Base-by-base conservation (phyloP, 2,797 vertebrate species). In the Lutjanus campechanus region DNA sequence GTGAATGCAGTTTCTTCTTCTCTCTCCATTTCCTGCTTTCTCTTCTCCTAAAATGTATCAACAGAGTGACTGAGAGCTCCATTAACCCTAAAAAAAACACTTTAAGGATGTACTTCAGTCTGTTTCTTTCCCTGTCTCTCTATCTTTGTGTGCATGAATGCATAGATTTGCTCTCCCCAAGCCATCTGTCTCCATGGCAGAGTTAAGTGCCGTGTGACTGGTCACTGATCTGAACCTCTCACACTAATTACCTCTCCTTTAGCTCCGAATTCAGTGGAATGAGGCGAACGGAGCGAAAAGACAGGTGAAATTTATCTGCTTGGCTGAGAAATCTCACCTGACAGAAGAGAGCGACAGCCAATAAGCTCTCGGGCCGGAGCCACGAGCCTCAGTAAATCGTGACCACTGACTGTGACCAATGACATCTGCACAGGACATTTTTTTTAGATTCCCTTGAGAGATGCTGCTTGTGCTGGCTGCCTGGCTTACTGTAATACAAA, bases 141-240 rank as follows among this genome's bases (percentile, higher is more conserved):
- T 17, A 12, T 49, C 10, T 4, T 40, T 63, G 46, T 66, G 50
- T 54, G 6, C 46, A 10, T 36, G n/a, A 46, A 66, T 36, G 29
- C 66, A 60, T 65, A 62, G 72, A 74, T 73, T 65, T 25, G 44
- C 40, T 53, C 70, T 67, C 40, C 51, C 29, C 25, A 8, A 36
- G 58, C 73, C 53, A 76, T 83, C 79, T 56, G 69, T 85, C 75
- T 91, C 63, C 11, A 22, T 78, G 64, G 64, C 25, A 51, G 56
- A 71, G 43, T 29, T 69, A 54, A 86, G 64, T 64, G 43, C 77
- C 62, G 53, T 19, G 50, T 74, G 54, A 80, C 78, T 55, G 71
- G 67, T 83, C 77, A 56, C 68, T 29, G 65, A 81, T 77, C 54
- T 49, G 41, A 77, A 65, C 79, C 68, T 66, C 63, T 73, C 25